Evolutionary conservation across 2,797 vertebrate species (phyloP).

Genomic region (Craterocephalus amniculus): DNA sequence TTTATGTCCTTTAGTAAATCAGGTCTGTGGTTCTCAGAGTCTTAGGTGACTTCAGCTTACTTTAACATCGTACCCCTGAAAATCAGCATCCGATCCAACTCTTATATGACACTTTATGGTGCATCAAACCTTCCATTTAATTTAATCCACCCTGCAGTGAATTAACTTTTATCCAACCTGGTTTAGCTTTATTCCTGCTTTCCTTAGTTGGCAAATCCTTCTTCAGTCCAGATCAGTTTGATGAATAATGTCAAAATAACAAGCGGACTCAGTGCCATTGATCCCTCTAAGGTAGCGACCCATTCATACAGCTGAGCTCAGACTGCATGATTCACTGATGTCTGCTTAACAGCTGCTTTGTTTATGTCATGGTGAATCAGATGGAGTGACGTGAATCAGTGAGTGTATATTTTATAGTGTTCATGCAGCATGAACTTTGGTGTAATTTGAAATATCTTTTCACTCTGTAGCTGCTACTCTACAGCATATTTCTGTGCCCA

Average conservation of each 20-base stretch:
- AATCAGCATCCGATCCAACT: not conserved
- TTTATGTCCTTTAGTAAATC: not conserved
- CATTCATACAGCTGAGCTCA: not conserved
- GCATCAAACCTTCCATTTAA: not conserved
- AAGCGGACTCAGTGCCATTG: not conserved
- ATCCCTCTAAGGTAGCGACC: constrained; percentile 5
- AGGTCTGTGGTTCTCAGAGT: constrained; percentile 1
- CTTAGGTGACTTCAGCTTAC: constrained; percentile 15
- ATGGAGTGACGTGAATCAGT: constrained; percentile 19
- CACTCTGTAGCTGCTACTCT: no score
- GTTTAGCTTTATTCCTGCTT: not conserved
- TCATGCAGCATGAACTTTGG: not conserved
- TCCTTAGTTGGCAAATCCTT: not conserved
- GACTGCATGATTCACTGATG: constrained; percentile 16
- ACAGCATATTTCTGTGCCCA: not conserved
- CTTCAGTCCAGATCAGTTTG: not conserved
- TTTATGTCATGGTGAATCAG: constrained; percentile 33
- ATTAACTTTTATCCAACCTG: not conserved
- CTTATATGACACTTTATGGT: not conserved
- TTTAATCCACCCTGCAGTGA: not conserved
- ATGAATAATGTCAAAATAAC: not conserved
- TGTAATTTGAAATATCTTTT: not conserved
- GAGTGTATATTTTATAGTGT: not conserved
- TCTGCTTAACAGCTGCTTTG: constrained; percentile 15
- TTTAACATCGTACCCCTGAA: constrained; percentile 9